Evolutionary conservation across 2,888 invertebrate species (phyloP).

Genomic region (Meteorus colon): DNA sequence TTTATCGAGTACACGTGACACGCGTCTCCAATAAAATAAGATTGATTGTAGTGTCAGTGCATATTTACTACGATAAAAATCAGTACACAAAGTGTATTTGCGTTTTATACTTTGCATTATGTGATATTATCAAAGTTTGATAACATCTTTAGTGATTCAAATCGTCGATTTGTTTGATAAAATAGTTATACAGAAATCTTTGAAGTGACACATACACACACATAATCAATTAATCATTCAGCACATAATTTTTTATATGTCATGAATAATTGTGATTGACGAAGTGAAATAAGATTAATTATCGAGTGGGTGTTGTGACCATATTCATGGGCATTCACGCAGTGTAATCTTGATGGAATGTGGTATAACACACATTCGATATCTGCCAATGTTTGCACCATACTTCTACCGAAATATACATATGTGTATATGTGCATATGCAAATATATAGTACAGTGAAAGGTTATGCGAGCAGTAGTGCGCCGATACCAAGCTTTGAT

Average conservation of each 20-base stretch:
- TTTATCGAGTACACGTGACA: background rate
- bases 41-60: background rate
- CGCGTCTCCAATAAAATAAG: background rate
- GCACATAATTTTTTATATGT: background rate
- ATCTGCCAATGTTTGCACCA: background rate
- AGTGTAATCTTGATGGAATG: background rate
- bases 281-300: background rate
- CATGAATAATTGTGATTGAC: background rate
- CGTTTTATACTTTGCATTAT: background rate
- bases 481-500: constrained; percentile 54
- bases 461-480: constrained; percentile 34
- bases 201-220: background rate
- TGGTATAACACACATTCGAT: background rate
- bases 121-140: background rate
- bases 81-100: background rate
- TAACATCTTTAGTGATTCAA: background rate
- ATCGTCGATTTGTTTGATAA: background rate
- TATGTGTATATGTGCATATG: background rate
- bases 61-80: constrained; percentile 10
- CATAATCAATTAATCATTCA: background rate
- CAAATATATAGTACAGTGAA: background rate
- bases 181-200: too few relatives aligned
- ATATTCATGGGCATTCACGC: background rate
- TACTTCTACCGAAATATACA: background rate
- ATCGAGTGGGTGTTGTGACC: background rate